Percentiles rank a stretch among this genome's conserved stretches.
These are phyloP conservation scores for Hirtodrosophila cameraria DNA, from an alignment of 2,888 invertebrate species.

Conservation along the genomic window DNA sequence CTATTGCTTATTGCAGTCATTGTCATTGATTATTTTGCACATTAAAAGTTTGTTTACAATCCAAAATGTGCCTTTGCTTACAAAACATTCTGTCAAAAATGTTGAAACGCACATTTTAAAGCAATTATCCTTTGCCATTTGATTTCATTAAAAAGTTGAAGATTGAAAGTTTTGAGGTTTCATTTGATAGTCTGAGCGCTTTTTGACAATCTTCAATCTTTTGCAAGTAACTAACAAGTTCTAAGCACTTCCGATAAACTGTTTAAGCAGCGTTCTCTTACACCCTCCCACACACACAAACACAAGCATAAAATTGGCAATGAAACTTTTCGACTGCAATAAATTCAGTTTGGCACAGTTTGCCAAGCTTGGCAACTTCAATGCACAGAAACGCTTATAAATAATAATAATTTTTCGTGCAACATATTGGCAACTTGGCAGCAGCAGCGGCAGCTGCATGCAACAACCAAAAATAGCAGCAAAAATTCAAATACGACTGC, in stretches of 20 bases:
- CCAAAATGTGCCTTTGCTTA: no score
- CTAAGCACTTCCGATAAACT: slow-evolving; percentile 65
- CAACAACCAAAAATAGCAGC: slow-evolving; percentile 37
- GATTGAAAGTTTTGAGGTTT: slow-evolving; percentile 8
- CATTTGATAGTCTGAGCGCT: slow-evolving; percentile 21
- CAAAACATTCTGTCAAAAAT: background rate
- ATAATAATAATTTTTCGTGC: slow-evolving; percentile 71
- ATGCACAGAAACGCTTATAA: slow-evolving; percentile 46
- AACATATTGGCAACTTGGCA: slow-evolving; percentile 70
- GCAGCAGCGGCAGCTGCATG: slow-evolving; percentile 46
- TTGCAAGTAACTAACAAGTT: slow-evolving; percentile 56
- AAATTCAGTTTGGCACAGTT: slow-evolving; percentile 75
- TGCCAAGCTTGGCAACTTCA: slow-evolving; percentile 38
- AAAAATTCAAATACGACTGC: background rate
- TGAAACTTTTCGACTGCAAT: slow-evolving; percentile 72
- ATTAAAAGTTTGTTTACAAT: no score
- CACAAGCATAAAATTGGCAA: slow-evolving; percentile 60
- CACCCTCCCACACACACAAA: slow-evolving; percentile 1
- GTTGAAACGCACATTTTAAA: no score
- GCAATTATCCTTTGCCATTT: slow-evolving; percentile 13
- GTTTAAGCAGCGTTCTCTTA: slow-evolving; percentile 33
- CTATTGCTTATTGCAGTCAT: no score
- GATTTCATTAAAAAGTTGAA: slow-evolving; percentile 39
- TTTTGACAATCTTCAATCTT: slow-evolving; percentile 34
- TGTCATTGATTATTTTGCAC: no score